Percentiles rank a stretch among this genome's conserved stretches.
Conservation (phyloP, 2,113 vertebrate genomes). For the Okapia johnstoni region DNA sequence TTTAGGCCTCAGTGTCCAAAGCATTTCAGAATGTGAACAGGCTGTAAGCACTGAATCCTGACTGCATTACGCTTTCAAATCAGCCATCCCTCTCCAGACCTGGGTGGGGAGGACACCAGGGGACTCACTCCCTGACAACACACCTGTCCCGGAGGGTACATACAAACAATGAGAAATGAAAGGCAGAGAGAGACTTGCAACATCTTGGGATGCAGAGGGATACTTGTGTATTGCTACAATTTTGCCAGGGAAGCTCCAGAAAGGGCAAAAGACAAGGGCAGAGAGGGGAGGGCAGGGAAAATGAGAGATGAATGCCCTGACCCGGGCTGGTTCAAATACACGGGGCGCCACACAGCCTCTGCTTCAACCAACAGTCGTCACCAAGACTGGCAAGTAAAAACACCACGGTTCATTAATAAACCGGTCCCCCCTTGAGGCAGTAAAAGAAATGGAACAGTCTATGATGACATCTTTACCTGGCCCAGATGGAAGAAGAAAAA, state of each 20-base stretch:
- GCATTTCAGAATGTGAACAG: background rate
- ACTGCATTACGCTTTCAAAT: background rate
- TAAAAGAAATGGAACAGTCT: background rate
- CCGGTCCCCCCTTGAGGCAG: background rate
- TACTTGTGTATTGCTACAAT: background rate
- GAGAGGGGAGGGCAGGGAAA: no score
- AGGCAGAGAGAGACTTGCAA: background rate
- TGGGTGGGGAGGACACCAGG: background rate
- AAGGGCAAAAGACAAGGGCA: background rate
- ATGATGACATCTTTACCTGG: background rate
- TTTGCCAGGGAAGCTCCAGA: background rate
- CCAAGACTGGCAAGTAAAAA: background rate
- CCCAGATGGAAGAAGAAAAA: background rate
- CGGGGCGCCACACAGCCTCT: background rate
- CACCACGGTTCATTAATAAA: rapidly evolving
- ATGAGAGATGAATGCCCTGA: no score
- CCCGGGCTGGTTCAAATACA: background rate
- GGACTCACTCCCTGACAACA: background rate
- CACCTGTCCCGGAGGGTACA: background rate
- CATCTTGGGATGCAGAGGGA: background rate
- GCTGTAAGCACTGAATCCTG: background rate
- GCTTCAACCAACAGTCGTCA: background rate
- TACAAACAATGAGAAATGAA: background rate
- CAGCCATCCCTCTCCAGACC: background rate
- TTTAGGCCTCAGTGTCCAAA: background rate